A percentile compares a stretch with the other conserved stretches of the same genome.
These are phyloP conservation scores for Flexamia atlantica DNA, from an alignment of 2,888 invertebrate species.

Conservation along the genomic window DNA sequence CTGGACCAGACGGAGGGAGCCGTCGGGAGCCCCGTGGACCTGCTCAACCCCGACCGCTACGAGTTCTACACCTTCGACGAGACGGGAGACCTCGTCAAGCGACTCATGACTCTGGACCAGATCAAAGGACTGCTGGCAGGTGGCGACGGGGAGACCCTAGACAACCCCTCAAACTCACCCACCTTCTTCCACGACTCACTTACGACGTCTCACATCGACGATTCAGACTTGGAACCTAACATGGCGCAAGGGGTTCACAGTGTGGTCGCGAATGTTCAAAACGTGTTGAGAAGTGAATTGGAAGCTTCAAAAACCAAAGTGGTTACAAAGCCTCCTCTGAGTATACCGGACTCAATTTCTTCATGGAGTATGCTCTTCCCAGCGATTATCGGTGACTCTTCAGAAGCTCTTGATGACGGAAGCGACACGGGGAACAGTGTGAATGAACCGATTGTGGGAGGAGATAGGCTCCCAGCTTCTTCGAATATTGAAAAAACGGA, in stretches of 20 bases:
- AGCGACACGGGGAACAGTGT: conserved; percentile 43
- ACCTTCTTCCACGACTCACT: conserved; percentile 76
- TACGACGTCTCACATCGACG: conserved; percentile 73
- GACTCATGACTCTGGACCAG: conserved; percentile 90
- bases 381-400: conserved; percentile 85
- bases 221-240: conserved; percentile 69
- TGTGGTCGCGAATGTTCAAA: conserved; percentile 90
- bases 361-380: conserved; percentile 91
- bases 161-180: conserved; percentile 71
- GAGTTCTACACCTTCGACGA: conserved; percentile 93
- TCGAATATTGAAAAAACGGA: conserved; percentile 66
- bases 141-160: conserved; percentile 83
- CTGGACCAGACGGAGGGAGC: conserved; percentile 75
- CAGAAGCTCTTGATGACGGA: conserved; percentile 41
- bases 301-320: conserved; percentile 76
- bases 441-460: conserved; percentile 37
- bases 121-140: conserved; percentile 91
- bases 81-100: conserved; percentile 88
- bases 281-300: conserved; percentile 88
- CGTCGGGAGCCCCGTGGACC: conserved; percentile 84
- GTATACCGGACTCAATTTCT: conserved; percentile 85
- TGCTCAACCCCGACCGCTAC: conserved; percentile 89
- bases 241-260: conserved; percentile 79
- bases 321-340: conserved; percentile 74
- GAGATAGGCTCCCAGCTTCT: conserved; percentile 49